Conservation (phyloP, 2,888 invertebrate species). For the Coelinius sp. region DNA sequence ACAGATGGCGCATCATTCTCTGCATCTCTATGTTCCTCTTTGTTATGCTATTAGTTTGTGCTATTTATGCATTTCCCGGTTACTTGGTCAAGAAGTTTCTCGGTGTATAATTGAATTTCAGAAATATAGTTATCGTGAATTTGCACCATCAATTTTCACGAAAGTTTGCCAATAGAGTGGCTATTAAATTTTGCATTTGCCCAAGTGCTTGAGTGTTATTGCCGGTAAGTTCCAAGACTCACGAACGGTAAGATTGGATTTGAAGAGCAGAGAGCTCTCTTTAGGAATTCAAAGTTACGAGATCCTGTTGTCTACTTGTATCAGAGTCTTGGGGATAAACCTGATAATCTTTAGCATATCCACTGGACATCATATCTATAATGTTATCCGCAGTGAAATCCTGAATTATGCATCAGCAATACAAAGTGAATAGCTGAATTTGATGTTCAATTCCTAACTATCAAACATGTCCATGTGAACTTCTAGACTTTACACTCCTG, state of each 20-base stretch:
- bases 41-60: constrained; percentile 64
- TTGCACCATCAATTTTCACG: background rate
- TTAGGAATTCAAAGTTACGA: background rate
- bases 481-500: background rate
- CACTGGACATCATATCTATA: background rate
- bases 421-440: background rate
- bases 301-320: background rate
- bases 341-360: background rate
- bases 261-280: background rate
- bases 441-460: background rate
- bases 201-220: background rate
- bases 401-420: background rate
- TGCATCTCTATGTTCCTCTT: constrained; percentile 61
- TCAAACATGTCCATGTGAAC: background rate
- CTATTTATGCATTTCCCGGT: constrained; percentile 72
- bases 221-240: background rate
- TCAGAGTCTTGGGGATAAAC: background rate
- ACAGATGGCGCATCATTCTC: constrained; percentile 69
- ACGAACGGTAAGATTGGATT: background rate
- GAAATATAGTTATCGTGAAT: background rate
- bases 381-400: background rate
- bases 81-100: constrained; percentile 72
- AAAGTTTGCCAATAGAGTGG: background rate
- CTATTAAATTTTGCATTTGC: background rate
- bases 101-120: constrained; percentile 56